Conservation (phyloP, 2,797 vertebrate genomes). For the Manis crassicaudata region DNA sequence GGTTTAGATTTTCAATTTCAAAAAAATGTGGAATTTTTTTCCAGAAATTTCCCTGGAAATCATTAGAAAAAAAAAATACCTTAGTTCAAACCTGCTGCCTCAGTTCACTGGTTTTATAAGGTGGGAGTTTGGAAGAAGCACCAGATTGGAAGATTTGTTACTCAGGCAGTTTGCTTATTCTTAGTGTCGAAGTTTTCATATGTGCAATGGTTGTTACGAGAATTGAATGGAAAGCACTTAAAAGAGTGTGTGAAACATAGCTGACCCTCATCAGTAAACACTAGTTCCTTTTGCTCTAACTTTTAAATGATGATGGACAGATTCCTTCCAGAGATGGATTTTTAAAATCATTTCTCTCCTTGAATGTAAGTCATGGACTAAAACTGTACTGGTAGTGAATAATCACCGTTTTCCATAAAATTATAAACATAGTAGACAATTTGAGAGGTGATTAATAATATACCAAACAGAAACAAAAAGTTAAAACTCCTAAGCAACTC, state of each 20-base stretch:
- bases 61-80: not conserved
- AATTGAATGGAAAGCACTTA: not conserved
- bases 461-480: not conserved
- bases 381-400: not conserved
- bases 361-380: not conserved
- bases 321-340: not conserved
- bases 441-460: not conserved
- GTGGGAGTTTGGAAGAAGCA: not conserved
- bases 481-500: not conserved
- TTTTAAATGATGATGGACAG: slow-evolving; percentile 36
- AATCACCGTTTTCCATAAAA: not conserved
- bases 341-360: slow-evolving; percentile 13
- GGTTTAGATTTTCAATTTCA: slow-evolving; percentile 23
- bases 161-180: not conserved
- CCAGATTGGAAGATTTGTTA: not conserved
- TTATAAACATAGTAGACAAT: not conserved
- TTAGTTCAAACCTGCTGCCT: not conserved
- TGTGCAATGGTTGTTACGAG: not conserved
- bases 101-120: not conserved
- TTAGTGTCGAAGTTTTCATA: not conserved
- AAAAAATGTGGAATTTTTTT: not conserved
- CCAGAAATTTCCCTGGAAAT: not conserved
- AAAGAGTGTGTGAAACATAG: not conserved
- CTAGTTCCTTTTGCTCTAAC: not conserved
- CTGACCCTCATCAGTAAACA: not conserved